Evolutionary conservation across 2,888 invertebrate species (phyloP), one percentile per base, ranked within the genome.

Genomic region (Pecten maximus): DNA sequence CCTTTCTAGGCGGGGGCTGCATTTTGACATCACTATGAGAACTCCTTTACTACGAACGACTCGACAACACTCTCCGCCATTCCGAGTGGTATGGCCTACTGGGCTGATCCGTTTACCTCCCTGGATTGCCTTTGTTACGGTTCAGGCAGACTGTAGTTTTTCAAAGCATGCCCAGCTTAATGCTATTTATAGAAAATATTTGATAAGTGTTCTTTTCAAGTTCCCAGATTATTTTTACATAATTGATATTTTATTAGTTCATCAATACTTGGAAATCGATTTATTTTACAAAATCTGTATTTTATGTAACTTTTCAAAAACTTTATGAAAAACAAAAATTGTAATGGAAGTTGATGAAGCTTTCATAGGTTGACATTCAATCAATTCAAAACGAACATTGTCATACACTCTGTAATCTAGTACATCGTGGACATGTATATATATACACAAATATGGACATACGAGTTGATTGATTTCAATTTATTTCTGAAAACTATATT

Each of bases 1-100:
- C 95, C 94, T 95, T 95, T 92, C 94, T 91, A 15, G 95, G 95
- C 19, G 95, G 95, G 90, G 95, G 95, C 88, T 94, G 94, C 94
- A 94, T 95, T 87, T 89, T 94, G 88, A 89, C 40, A 28, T 19
- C 39, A 74, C 74, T 23, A 35, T 2, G 74, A 35, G 74, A 74
- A 74, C 74, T 74, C 74, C 90, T 87, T 89, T 54, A 89, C 54
- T 87, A 54, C 54, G 87, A 89, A 89, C 40, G 87, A 60, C 86
- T 40, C 39, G 54, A 54, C 44, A 44, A 88, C 90, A 89, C 88
- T 90, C 40, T 91, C 91, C 91, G 91, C 91, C 92, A 91, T 92
- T 90, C 92, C 92, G 93, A 91, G 19, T 91, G 92, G 86, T 89
- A 60, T 88, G 90, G 86, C 3, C 91, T 87, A 74, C 87, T 87